Conservation (phyloP, 2,888 invertebrate genomes). For the Andrena praecox region DNA sequence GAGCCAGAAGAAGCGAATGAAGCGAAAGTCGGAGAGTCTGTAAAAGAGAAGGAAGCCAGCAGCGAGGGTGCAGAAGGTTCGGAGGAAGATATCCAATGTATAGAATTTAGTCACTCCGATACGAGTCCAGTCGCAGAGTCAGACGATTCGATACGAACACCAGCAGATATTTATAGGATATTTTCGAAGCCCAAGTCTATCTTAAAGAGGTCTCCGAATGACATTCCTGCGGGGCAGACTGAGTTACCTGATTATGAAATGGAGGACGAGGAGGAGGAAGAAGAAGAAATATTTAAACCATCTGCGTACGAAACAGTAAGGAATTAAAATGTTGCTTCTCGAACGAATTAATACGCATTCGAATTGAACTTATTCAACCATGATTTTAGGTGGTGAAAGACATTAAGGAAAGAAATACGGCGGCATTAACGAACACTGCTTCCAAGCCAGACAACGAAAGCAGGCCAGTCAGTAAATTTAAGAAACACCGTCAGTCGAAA, state of each 20-base stretch:
- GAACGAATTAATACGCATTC: neutral
- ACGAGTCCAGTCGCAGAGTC: constrained; percentile 46
- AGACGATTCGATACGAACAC: constrained; percentile 68
- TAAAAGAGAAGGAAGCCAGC: neutral
- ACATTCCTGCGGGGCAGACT: constrained; percentile 48
- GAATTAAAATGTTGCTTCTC: constrained; percentile 3
- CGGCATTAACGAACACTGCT: neutral
- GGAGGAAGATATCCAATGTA: constrained; percentile 73
- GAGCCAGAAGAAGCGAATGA: constrained; percentile 14
- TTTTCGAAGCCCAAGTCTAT: constrained; percentile 79
- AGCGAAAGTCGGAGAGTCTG: neutral
- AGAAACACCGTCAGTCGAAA: constrained; percentile 35
- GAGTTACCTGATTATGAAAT: constrained; percentile 49
- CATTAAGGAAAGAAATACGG: constrained; percentile 30
- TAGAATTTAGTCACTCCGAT: constrained; percentile 78
- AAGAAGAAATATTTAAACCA: constrained; percentile 27
- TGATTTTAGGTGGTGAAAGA: constrained; percentile 52
- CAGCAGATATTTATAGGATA: constrained; percentile 78
- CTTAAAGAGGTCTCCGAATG: constrained; percentile 77
- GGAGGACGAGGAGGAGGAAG: constrained; percentile 63
- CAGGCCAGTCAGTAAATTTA: constrained; percentile 51
- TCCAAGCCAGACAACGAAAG: neutral
- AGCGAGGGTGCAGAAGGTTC: constrained; percentile 13
- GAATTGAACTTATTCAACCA: neutral
- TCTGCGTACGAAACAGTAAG: constrained; percentile 73